These are phyloP conservation scores for Scomber colias DNA, from an alignment of 2,113 vertebrate species.

Conservation along the genomic window DNA sequence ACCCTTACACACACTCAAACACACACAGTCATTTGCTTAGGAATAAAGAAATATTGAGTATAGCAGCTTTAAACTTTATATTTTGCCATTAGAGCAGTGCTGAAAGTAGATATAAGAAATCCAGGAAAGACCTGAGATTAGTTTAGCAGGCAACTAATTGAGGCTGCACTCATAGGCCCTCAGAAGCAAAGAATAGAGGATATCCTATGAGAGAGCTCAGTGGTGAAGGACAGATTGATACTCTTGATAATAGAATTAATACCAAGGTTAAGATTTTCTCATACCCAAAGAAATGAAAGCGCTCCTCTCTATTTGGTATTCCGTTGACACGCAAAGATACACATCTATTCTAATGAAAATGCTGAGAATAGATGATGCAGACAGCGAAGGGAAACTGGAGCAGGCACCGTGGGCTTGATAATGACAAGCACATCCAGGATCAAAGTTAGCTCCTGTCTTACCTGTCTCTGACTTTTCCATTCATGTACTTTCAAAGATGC, in stretches of 20 bases:
- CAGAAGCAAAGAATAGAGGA: slow-evolving; percentile 32
- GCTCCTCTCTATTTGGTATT: slow-evolving; percentile 45
- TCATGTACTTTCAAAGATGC: slow-evolving; percentile 51
- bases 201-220: slow-evolving; percentile 15
- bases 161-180: slow-evolving; percentile 34
- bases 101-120: slow-evolving; percentile 1
- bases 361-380: slow-evolving; percentile 61
- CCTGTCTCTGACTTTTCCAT: slow-evolving; percentile 34
- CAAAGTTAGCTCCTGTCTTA: slow-evolving; percentile 52
- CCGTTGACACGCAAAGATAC: slow-evolving; percentile 2
- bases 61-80: neutral
- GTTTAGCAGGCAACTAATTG: slow-evolving; percentile 58
- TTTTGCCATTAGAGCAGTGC: neutral
- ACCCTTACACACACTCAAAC: neutral
- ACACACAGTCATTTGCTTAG: neutral
- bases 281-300: slow-evolving; percentile 27
- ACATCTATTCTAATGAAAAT: slow-evolving; percentile 56
- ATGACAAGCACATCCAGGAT: slow-evolving; percentile 58
- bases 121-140: slow-evolving; percentile 25
- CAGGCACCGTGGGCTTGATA: slow-evolving; percentile 63
- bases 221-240: slow-evolving; percentile 36
- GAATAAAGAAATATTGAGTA: neutral
- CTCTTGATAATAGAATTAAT: slow-evolving; percentile 33
- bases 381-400: slow-evolving; percentile 70
- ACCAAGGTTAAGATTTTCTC: slow-evolving; percentile 4